Base-by-base conservation (phyloP, 35 echinoderm and acorn worm genomes). In the Stichopus chloronotus region DNA sequence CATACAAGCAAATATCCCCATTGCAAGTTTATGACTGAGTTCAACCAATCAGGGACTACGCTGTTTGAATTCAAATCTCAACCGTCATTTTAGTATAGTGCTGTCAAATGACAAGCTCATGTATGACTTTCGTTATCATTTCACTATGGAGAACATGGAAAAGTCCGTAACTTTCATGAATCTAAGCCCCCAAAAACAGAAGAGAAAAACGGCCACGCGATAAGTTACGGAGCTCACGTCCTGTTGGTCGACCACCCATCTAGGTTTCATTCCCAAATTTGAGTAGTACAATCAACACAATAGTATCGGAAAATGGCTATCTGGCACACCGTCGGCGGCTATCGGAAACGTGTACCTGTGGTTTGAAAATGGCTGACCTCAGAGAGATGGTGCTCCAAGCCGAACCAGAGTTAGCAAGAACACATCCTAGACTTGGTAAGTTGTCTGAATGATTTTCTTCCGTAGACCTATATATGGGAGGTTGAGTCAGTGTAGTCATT, bases 351-450 rank as follows among this genome's bases (percentile, higher is more conserved):
- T 8, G 63, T 68, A 68, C 63, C 8, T 68, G 63, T 17, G 63
- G 63, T 68, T 17, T 68, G 17, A 68, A 68, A 68, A 68, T 68
- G 63, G 63, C 63, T 68, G 63, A 68, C 63, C 63, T 68, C 63
- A 68, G 63, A 68, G 63, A 68, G 17, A 68, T 68, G 63, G 63
- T 68, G 8, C 63, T 68, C 17, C 63, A 68, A 68, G 63, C 63
- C 17, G 63, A 68, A 17, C 63, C 63, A 68, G 63, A 68, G 8
- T 68, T 68, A 68, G 63, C 63, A 68, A 68, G 17, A 8, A 68
- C 63, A 68, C 63, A 68, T 68, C 63, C 63, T 68, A 68, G 63
- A 68, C 63, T 68, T 68, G 63, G 63, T 68, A 68, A 68, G 63
- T 68, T 17, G 17, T 68, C n/a, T n/a, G n/a, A n/a, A n/a, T n/a